phyloP scores from a whole-genome alignment of 2,888 invertebrate species.

The Mythimna pallens region DNA sequence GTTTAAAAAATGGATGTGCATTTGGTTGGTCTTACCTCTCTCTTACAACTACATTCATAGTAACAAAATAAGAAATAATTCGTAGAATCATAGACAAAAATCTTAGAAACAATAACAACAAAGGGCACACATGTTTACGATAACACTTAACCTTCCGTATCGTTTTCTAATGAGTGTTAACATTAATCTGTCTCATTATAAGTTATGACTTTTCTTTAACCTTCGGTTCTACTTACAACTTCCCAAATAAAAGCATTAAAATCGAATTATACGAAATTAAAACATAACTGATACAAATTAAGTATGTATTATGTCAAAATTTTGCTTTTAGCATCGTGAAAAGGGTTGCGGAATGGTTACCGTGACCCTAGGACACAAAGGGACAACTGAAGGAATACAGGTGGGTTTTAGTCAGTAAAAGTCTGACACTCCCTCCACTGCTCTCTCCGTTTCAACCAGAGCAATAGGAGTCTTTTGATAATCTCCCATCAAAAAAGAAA shows the following conservation, averaged over 20 bases:
- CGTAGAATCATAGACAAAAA: background rate
- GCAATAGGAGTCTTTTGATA: too few species aligned
- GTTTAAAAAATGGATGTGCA: too few species aligned
- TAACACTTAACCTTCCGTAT: slow-evolving; percentile 27
- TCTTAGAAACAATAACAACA: background rate
- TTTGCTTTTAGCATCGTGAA: background rate
- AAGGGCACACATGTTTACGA: slow-evolving; percentile 33
- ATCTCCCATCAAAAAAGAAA: too few species aligned
- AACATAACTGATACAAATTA: background rate
- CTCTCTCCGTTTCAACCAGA: too few species aligned
- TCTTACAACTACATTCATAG: background rate
- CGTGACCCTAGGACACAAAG: too few species aligned
- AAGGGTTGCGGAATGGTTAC: too few species aligned
- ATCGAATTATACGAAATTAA: background rate
- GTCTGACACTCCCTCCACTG: too few species aligned
- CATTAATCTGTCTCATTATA: slow-evolving; percentile 32
- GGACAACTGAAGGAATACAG: too few species aligned
- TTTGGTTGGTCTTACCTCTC: background rate
- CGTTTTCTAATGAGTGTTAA: slow-evolving; percentile 30
- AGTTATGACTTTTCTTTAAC: slow-evolving; percentile 16
- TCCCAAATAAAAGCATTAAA: slow-evolving; percentile 1
- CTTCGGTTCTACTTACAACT: slow-evolving; percentile 6
- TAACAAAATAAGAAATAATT: background rate
- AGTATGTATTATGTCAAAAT: background rate
- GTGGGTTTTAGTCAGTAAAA: too few species aligned